A percentile compares a stretch with the other conserved stretches of the same genome.
Evolutionary conservation across 2,113 vertebrate genomes (phyloP).

Genomic region (Piprites chloris): DNA sequence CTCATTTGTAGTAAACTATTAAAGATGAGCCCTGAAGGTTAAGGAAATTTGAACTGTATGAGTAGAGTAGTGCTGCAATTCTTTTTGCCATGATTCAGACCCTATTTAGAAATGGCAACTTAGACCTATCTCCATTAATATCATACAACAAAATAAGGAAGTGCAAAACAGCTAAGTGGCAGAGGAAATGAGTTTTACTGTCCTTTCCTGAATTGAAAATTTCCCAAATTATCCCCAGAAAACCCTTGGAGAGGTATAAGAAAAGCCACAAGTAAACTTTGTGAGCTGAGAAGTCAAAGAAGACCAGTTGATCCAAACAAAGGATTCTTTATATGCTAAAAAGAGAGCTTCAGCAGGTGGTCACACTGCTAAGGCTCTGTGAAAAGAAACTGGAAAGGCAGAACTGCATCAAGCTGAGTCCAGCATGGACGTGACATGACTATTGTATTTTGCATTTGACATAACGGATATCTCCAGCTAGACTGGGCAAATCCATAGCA

Average conservation of each 20-base stretch:
- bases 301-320: slow-evolving; percentile 11
- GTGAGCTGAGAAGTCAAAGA: not conserved
- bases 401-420: slow-evolving; percentile 3
- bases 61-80: not conserved
- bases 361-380: not conserved
- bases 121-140: not conserved
- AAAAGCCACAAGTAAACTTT: slow-evolving; percentile 9
- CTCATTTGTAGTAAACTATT: not conserved
- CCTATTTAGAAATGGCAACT: not conserved
- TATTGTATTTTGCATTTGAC: slow-evolving; percentile 13
- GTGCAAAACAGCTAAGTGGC: not conserved
- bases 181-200: not conserved
- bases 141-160: not conserved
- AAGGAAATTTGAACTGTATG: not conserved
- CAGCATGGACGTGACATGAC: not conserved
- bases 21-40: not conserved
- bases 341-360: slow-evolving; percentile 31
- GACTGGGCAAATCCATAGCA: not conserved
- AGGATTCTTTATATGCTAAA: slow-evolving; percentile 2
- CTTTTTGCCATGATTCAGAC: not conserved
- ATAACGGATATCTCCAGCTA: not conserved
- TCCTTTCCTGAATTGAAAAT: not conserved
- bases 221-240: not conserved
- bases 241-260: not conserved
- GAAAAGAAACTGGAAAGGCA: slow-evolving; percentile 25